Percentiles rank a stretch among this genome's conserved stretches.
phyloP scores from a whole-genome alignment of 2,797 vertebrate genomes.

The Steatocranus sp. region DNA sequence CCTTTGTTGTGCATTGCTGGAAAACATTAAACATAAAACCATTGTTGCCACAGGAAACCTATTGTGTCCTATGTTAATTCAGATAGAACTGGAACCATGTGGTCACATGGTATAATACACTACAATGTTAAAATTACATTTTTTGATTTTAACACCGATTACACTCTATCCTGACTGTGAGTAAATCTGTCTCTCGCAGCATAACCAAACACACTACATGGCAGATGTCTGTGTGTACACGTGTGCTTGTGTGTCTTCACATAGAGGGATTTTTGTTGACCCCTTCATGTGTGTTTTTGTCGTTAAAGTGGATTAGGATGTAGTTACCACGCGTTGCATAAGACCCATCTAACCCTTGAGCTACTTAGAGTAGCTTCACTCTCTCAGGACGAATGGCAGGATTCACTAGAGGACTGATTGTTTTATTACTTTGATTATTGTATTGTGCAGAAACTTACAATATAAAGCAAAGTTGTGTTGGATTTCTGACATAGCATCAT shows the following conservation, averaged over 20 bases:
- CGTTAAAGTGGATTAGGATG: conserved; percentile 29
- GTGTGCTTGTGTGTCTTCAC: neutral
- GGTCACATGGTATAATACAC: neutral
- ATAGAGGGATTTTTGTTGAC: neutral
- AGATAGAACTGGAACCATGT: neutral
- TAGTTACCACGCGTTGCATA: conserved; percentile 7
- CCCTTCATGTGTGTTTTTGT: conserved; percentile 6
- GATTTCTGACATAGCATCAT: neutral
- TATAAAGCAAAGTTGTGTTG: neutral
- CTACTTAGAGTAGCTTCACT: neutral
- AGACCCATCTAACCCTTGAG: neutral
- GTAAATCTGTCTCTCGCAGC: neutral
- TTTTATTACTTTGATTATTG: neutral
- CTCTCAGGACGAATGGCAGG: neutral
- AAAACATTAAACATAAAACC: neutral
- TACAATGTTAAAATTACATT: neutral
- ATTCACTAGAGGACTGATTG: neutral
- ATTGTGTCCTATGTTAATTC: neutral
- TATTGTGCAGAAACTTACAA: neutral
- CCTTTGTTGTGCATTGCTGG: neutral
- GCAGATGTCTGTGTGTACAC: neutral
- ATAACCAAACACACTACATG: neutral
- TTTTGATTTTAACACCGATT: neutral
- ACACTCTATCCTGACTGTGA: neutral
- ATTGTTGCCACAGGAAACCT: neutral